Evolutionary conservation across 2,113 vertebrate species (phyloP), one percentile per base, ranked within the genome.

Genomic region (Spizaetus ornatus): DNA sequence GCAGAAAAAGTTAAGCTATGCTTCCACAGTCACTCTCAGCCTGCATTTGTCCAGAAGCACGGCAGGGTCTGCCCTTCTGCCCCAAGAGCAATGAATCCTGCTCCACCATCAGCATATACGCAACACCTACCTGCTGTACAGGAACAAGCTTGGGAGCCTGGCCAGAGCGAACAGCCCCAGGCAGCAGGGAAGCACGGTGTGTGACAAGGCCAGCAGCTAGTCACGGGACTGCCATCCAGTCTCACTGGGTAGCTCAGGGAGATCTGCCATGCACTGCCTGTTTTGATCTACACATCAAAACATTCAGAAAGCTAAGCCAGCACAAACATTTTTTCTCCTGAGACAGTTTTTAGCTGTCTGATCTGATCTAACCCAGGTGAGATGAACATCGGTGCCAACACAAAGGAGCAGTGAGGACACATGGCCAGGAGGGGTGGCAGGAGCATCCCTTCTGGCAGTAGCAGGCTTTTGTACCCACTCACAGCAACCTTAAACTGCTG

Each of bases 71-170:
- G 21, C 12, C 62, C 13, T 19, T 17, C 32, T 21, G 48, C 27
- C 18, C 26, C 0, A 0, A 32, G 21, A 29, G 34, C 71, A 16
- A 27, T 0, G 4, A 59, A 10, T 29, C 6, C 0, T 7, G 38
- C 32, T 3, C 40, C 45, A 29, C 13, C 8, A 38, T 8, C 31
- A 34, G 48, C 72, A 26, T 73, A 18, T 4, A 14, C 10, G 8
- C 26, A 23, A 0, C 34, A 34, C 22, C 16, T 0, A 2, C 2
- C 2, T 9, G 66, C 36, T 14, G 13, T 0, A 3, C 5, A 5
- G 16, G 5, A 3, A 8, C 43, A 10, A 10, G 53, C 47, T 21
- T 2, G 7, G 34, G 23, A 52, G 42, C 21, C 36, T 4, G 1
- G 40, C 22, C 66, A 53, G 42, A 17, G 45, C 4, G 10, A 6